A percentile compares a stretch with the other conserved stretches of the same genome.
Conservation (phyloP, 1,140 invertebrate genomes). For the Lasioglossum baleicum region DNA sequence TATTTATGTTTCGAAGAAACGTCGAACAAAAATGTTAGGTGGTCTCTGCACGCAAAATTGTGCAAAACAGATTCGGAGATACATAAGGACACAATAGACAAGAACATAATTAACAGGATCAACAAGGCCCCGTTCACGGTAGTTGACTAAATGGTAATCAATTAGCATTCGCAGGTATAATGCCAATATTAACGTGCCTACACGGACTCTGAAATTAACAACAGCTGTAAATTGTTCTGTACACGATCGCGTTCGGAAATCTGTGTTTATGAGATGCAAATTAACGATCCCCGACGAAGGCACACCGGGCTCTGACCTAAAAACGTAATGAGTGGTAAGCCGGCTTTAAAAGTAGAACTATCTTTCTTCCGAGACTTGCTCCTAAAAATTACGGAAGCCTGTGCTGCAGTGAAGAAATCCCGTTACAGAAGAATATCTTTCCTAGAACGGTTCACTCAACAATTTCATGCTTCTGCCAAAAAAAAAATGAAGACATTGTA, state of each 20-base stretch:
- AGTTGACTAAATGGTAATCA: not conserved
- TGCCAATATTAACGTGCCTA: conserved; percentile 7
- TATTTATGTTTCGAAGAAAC: no score
- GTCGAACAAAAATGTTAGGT: no score
- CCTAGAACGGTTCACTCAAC: not conserved
- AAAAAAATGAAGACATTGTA: not conserved
- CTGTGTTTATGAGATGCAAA: conserved; percentile 39
- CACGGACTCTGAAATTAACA: conserved; percentile 6
- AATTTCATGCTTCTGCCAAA: not conserved
- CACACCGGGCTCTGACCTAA: conserved; percentile 17
- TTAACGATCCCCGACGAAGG: conserved; percentile 19
- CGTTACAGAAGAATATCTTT: no score
- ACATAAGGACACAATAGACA: not conserved
- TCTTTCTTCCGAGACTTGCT: conserved; percentile 33
- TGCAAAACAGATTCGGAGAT: no score
- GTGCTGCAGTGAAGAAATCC: not conserved
- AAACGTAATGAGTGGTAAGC: conserved; percentile 43
- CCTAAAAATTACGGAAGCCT: conserved; percentile 17
- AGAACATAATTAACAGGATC: not conserved
- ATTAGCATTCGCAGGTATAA: not conserved
- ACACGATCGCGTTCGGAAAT: conserved; percentile 18
- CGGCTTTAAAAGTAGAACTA: conserved; percentile 30
- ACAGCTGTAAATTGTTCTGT: conserved; percentile 12
- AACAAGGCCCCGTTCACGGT: not conserved
- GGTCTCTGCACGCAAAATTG: no score